phyloP scores from a whole-genome alignment of 1,140 invertebrate species.

The Heliconius himera region DNA sequence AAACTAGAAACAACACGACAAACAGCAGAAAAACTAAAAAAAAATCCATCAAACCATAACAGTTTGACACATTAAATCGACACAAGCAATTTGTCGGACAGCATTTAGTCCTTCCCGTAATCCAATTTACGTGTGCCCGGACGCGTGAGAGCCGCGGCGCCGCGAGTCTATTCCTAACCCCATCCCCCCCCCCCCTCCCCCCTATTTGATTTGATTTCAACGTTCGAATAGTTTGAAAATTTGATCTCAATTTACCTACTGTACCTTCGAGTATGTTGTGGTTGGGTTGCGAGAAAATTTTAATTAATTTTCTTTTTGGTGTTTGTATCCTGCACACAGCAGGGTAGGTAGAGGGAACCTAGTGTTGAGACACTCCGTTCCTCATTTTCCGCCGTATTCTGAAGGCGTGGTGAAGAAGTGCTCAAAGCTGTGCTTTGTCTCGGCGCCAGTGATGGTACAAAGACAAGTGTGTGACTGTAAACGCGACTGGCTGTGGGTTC shows the following conservation, averaged over 20 bases:
- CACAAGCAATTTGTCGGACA: slow-evolving; percentile 48
- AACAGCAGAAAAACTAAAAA: neutral
- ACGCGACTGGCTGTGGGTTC: no score
- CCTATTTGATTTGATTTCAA: slow-evolving; percentile 55
- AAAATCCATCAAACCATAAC: slow-evolving; percentile 1
- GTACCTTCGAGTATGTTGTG: neutral
- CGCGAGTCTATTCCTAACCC: slow-evolving; percentile 47
- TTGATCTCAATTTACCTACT: neutral
- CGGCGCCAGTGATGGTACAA: no score
- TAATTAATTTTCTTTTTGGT: neutral
- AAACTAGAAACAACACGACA: neutral
- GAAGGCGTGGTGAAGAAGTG: no score
- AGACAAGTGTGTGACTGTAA: no score
- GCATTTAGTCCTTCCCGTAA: slow-evolving; percentile 51
- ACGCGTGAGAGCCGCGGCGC: slow-evolving; percentile 39
- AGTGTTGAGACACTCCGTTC: no score
- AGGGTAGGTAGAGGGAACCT: no score
- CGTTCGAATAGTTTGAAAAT: slow-evolving; percentile 34
- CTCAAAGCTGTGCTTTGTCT: no score
- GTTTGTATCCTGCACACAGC: no score
- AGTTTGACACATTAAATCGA: slow-evolving; percentile 37
- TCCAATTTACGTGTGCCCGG: slow-evolving; percentile 50
- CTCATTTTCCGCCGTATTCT: no score
- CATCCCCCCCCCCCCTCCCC: no score
- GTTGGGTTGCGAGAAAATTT: neutral